Evolutionary conservation across 2,888 invertebrate species (phyloP).

Genomic region (Bugula neritina): DNA sequence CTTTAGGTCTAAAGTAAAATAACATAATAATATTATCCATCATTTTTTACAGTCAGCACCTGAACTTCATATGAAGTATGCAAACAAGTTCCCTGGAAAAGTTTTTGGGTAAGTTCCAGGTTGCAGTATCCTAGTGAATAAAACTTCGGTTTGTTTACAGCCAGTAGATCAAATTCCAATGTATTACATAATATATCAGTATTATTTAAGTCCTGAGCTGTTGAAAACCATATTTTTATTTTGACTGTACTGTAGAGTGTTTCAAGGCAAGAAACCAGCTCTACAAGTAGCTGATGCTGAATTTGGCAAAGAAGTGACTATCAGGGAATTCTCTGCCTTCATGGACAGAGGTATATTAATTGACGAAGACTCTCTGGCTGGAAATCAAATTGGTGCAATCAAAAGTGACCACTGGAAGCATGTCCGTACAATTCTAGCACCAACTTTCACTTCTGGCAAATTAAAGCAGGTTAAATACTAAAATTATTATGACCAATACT

Average conservation of each 20-base stretch:
- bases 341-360: background rate
- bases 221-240: too few species aligned
- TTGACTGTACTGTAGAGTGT: too few species aligned
- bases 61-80: background rate
- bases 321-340: conserved; percentile 21
- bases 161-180: too few species aligned
- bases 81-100: background rate
- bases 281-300: conserved; percentile 21
- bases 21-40: background rate
- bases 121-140: too few species aligned
- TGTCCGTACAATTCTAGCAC: background rate
- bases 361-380: background rate
- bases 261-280: background rate
- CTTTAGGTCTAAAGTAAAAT: too few species aligned
- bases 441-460: conserved; percentile 18
- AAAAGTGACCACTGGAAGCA: conserved; percentile 23
- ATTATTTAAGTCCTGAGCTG: too few species aligned
- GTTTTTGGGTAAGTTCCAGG: background rate
- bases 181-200: background rate
- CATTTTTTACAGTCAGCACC: background rate
- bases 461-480: conserved; percentile 22
- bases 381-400: background rate
- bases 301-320: background rate
- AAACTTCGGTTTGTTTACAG: too few species aligned
- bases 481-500: too few species aligned